Evolutionary conservation across 2,113 vertebrate genomes (phyloP).

Genomic region (Pagrus major): DNA sequence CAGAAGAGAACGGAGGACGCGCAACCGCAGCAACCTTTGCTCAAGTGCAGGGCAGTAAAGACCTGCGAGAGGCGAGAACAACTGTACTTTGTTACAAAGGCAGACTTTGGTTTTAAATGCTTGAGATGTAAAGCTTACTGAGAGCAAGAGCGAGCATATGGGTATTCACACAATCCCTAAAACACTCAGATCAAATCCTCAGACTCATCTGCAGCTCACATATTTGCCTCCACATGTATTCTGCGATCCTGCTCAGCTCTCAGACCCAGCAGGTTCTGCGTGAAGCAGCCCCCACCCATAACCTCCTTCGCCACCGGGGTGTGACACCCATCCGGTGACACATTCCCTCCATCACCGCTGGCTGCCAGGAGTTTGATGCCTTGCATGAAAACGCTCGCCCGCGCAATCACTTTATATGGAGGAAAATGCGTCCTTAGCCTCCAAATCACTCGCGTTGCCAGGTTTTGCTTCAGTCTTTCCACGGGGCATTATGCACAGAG

Average conservation of each 20-base stretch:
- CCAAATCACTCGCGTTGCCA: slow-evolving; percentile 50
- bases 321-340: slow-evolving; percentile 42
- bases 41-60: not conserved
- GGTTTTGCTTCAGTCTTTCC: slow-evolving; percentile 70
- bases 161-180: not conserved
- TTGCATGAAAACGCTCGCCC: slow-evolving; percentile 51
- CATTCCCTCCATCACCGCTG: slow-evolving; percentile 41
- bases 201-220: slow-evolving; percentile 13
- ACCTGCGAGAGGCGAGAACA: not conserved
- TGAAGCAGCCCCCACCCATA: slow-evolving; percentile 22
- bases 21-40: not conserved
- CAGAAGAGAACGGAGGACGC: slow-evolving; percentile 15
- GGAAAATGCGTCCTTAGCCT: slow-evolving; percentile 55
- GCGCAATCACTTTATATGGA: slow-evolving; percentile 53
- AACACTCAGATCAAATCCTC: slow-evolving; percentile 15
- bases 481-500: slow-evolving; percentile 60
- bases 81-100: slow-evolving; percentile 4
- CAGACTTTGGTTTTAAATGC: slow-evolving; percentile 5
- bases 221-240: slow-evolving; percentile 2
- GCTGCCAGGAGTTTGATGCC: slow-evolving; percentile 42
- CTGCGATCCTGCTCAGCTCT: slow-evolving; percentile 16
- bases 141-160: not conserved
- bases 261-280: slow-evolving; percentile 18
- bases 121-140: slow-evolving; percentile 14
- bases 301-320: slow-evolving; percentile 1